These are phyloP conservation scores for Nesoenas mayeri DNA, from an alignment of 2,113 vertebrate genomes.

Conservation along the genomic window DNA sequence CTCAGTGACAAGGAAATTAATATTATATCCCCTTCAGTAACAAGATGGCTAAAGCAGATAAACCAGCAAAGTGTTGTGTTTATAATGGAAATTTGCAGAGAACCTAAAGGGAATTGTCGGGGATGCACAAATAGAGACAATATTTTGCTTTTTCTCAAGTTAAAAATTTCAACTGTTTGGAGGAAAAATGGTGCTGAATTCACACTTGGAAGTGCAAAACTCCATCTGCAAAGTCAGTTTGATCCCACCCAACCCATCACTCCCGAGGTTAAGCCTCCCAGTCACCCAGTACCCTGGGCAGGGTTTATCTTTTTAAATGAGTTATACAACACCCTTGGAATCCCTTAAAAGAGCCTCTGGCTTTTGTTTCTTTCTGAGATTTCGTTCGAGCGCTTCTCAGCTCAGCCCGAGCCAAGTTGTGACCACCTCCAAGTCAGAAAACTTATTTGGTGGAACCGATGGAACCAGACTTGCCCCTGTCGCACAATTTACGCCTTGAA, in stretches of 20 bases:
- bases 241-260: neutral
- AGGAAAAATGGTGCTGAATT: neutral
- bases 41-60: slow-evolving; percentile 40
- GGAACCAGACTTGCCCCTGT: neutral
- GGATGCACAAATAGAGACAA: neutral
- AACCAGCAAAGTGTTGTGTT: neutral
- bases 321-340: slow-evolving; percentile 15
- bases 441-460: slow-evolving; percentile 7
- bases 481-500: slow-evolving; percentile 24
- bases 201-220: neutral
- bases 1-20: slow-evolving; percentile 16
- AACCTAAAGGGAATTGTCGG: neutral
- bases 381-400: neutral
- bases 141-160: neutral
- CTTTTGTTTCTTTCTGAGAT: neutral
- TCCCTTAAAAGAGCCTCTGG: neutral
- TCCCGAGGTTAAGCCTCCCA: neutral
- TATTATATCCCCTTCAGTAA: neutral
- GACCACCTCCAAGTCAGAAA: neutral
- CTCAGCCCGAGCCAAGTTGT: neutral
- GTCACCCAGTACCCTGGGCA: neutral
- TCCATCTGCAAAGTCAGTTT: neutral
- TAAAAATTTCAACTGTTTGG: neutral
- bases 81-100: neutral
- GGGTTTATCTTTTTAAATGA: neutral